These are phyloP conservation scores for Anguilla pacifica DNA, from an alignment of 2,797 vertebrate species.

Conservation along the genomic window DNA sequence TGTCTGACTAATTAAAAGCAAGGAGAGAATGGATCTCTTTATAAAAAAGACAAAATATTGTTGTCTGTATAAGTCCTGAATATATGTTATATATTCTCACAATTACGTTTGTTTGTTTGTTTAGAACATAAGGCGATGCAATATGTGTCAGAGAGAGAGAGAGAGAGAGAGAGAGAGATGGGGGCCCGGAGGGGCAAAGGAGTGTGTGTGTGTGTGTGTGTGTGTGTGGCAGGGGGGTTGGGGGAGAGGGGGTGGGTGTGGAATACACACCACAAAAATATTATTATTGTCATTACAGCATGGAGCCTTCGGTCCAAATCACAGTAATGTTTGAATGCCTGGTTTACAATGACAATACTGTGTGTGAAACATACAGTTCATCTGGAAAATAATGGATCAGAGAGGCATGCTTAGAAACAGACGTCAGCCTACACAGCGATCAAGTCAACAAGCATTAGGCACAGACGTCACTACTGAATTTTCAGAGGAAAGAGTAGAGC, in stretches of 20 bases:
- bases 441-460: slow-evolving; percentile 1
- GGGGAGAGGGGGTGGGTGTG: slow-evolving; percentile 34
- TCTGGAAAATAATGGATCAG: slow-evolving; percentile 30
- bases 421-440: slow-evolving; percentile 26
- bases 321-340: slow-evolving; percentile 59
- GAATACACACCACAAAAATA: slow-evolving; percentile 51
- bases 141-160: background rate
- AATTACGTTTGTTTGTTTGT: background rate
- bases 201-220: background rate
- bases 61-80: too few species aligned
- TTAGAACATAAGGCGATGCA: too few species aligned
- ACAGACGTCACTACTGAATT: background rate
- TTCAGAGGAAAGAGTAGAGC: background rate
- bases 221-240: slow-evolving; percentile 19
- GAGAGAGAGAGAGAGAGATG: background rate
- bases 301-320: slow-evolving; percentile 54
- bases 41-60: background rate
- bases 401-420: slow-evolving; percentile 33
- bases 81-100: background rate
- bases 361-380: slow-evolving; percentile 58
- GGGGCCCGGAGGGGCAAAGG: background rate
- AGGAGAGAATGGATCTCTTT: background rate
- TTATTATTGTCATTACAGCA: slow-evolving; percentile 49
- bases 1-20: background rate
- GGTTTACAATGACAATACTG: slow-evolving; percentile 57